Evolutionary conservation across 2,888 invertebrate genomes (phyloP), one percentile per base, ranked within the genome.

Genomic region (Pycnomerus fuliginosus): DNA sequence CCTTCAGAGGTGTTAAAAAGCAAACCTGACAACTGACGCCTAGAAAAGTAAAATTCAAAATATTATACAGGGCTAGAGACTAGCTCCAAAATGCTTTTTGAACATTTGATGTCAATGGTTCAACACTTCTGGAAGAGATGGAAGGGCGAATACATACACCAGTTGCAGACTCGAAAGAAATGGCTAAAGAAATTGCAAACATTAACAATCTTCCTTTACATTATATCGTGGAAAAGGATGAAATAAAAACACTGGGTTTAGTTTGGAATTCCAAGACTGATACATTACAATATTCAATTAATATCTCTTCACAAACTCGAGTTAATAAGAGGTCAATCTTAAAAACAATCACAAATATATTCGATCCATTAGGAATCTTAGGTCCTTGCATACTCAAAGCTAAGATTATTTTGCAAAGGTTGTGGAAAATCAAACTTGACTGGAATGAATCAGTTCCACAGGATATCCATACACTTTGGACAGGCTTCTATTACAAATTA

Each of bases 261-360:
- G n/a, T n/a, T 16, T 32, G 39, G 39, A 20, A 31, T 31, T 23
- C 7, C 4, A 7, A 1, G 3, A 7, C 13, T 2, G 31, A 39
- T 16, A n/a, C 30, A 1, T 31, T 32, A 14, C 14, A 23, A 14
- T 22, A 16, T 23, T 1, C n/a, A n/a, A n/a, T n/a, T n/a, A n/a
- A n/a, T 8, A 38, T 10, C 8, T 3, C 2, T 13, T 2, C 23
- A 1, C 22, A 29, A 16, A 8, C 1, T 3, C n/a, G 11, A 20
- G n/a, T 34, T 15, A 44, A 33, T 2, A 44, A 44, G 20, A 32
- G 34, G 11, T 27, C 7, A 8, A 33, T 44, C 5, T 16, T 39
- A 1, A 27, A 22, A 12, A 10, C 13, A 12, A 39, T 39, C 3
- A 23, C 39, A 4, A 1, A 10, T 7, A 20, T 39, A 13, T 17